phyloP scores from a whole-genome alignment of 2,797 vertebrate species.

The Karalla daura region DNA sequence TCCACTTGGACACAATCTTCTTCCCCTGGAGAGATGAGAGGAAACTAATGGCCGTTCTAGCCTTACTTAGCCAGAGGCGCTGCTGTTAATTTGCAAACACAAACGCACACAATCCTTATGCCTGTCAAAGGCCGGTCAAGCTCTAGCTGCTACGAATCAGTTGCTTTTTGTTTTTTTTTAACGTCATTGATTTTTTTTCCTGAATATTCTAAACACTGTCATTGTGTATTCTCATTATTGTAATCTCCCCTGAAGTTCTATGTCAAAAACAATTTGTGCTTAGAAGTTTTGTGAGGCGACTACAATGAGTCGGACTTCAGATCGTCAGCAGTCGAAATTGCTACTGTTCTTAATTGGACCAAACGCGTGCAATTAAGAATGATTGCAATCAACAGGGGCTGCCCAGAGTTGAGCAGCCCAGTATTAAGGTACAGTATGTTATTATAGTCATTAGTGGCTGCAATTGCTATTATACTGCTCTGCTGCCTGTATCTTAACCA shows the following conservation, averaged over 20 bases:
- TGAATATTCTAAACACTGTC: constrained; percentile 2
- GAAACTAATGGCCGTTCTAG: constrained; percentile 26
- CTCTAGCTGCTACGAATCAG: constrained; percentile 13
- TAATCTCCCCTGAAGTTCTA: constrained; percentile 34
- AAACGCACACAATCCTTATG: neutral
- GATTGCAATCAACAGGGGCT: constrained; percentile 83
- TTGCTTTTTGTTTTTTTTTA: constrained; percentile 38
- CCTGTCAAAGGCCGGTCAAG: constrained; percentile 11
- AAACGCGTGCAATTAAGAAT: constrained; percentile 81
- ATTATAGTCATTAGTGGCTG: constrained; percentile 83
- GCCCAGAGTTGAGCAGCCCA: constrained; percentile 75
- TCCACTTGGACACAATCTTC: constrained; percentile 12
- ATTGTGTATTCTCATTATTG: constrained; percentile 36
- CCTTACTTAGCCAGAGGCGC: constrained; percentile 19
- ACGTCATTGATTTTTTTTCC: constrained; percentile 37
- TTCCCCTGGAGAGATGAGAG: constrained; percentile 23
- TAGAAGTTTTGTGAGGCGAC: constrained; percentile 34
- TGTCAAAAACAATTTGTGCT: constrained; percentile 12
- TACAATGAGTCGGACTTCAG: constrained; percentile 35
- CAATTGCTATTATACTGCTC: constrained; percentile 76
- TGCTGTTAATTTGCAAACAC: constrained; percentile 19
- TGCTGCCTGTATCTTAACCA: constrained; percentile 64
- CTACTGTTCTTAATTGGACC: constrained; percentile 76
- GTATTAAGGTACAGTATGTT: constrained; percentile 83
- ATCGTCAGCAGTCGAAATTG: constrained; percentile 71